These are phyloP conservation scores for Hyperopisus bebe DNA, from an alignment of 2,113 vertebrate genomes.

Conservation along the genomic window DNA sequence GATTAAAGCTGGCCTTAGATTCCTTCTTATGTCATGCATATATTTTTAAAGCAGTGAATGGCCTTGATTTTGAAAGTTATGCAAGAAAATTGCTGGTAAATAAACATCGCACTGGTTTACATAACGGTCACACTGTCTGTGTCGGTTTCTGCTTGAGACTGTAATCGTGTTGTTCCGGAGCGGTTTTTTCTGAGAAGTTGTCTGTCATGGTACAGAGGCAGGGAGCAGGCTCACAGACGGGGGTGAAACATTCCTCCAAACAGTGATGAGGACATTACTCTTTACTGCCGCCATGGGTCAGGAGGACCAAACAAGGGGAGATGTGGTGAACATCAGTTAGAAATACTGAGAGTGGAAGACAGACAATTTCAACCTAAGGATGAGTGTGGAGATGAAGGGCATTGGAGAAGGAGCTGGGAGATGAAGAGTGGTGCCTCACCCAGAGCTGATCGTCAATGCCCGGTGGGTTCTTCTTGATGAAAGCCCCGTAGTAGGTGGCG, in stretches of 20 bases:
- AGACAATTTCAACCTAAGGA: neutral
- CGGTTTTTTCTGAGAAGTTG: neutral
- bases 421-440: conserved; percentile 54
- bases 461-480: conserved; percentile 96
- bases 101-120: neutral
- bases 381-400: neutral
- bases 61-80: conserved; percentile 9
- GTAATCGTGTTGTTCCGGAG: neutral
- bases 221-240: neutral
- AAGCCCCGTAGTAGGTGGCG: conserved; percentile 92
- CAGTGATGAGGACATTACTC: neutral
- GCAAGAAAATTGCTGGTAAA: conserved; percentile 8
- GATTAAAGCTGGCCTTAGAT: neutral
- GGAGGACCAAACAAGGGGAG: neutral
- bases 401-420: neutral
- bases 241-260: neutral
- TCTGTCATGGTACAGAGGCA: neutral
- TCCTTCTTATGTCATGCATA: neutral
- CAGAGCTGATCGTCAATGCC: conserved; percentile 96
- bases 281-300: neutral
- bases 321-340: neutral
- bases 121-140: conserved; percentile 2
- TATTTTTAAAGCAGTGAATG: neutral
- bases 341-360: neutral
- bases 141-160: neutral